Conservation (phyloP, 2,113 vertebrate species). For the Crotalus helleri region DNA sequence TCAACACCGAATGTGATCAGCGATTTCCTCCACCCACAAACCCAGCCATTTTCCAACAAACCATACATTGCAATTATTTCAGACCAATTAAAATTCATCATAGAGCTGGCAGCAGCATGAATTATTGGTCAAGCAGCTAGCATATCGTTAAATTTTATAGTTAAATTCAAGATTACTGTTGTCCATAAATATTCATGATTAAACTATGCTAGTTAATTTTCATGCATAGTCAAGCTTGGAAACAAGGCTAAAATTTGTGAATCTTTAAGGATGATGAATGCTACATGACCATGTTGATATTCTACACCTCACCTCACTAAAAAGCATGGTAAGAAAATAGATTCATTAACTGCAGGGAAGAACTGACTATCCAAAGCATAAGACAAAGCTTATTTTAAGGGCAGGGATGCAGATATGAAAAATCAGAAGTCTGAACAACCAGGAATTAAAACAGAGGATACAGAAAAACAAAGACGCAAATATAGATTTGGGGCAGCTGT, state of each 20-base stretch:
- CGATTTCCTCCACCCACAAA: not conserved
- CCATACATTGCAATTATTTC: slow-evolving; percentile 45
- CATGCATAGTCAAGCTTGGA: slow-evolving; percentile 26
- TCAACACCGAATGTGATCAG: not conserved
- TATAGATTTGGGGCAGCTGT: not conserved
- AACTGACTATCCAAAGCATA: not conserved
- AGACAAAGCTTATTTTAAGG: not conserved
- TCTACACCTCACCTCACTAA: not conserved
- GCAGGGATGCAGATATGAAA: not conserved
- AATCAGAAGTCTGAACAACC: not conserved
- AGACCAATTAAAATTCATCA: slow-evolving; percentile 47
- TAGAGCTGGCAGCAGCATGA: slow-evolving; percentile 51
- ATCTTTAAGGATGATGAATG: slow-evolving; percentile 23
- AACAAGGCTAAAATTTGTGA: slow-evolving; percentile 20
- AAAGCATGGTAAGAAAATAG: not conserved
- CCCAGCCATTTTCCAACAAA: not conserved
- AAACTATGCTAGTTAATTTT: slow-evolving; percentile 45
- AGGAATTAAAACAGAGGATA: not conserved
- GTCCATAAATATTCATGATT: slow-evolving; percentile 48
- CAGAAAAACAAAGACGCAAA: not conserved
- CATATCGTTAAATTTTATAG: slow-evolving; percentile 48
- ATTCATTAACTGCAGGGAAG: not conserved
- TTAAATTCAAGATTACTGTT: slow-evolving; percentile 54
- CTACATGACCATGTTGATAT: not conserved
- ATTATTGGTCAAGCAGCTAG: slow-evolving; percentile 45